A percentile compares a stretch with the other conserved stretches of the same genome.
Evolutionary conservation across 2,797 vertebrate genomes (phyloP).

Genomic region (Alauda arvensis): DNA sequence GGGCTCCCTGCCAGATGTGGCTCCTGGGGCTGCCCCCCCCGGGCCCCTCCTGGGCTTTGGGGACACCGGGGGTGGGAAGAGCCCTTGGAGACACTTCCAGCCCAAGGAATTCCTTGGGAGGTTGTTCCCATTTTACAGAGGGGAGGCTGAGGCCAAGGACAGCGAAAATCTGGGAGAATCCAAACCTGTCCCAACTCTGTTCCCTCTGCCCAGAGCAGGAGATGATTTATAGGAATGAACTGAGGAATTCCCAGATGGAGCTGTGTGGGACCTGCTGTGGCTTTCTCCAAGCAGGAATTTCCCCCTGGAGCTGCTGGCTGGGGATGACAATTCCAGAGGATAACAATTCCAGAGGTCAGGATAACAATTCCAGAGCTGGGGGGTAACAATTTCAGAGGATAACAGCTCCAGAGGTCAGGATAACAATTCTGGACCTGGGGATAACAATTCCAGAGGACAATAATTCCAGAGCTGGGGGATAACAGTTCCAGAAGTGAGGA

Average conservation of each 20-base stretch:
- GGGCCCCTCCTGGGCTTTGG: not conserved
- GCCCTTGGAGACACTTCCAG: not conserved
- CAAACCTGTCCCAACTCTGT: not conserved
- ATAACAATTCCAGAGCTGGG: not conserved
- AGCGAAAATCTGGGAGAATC: accelerated
- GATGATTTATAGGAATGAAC: not conserved
- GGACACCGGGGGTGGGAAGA: not conserved
- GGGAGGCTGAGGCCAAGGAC: not conserved
- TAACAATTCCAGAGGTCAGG: not conserved
- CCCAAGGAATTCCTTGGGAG: not conserved
- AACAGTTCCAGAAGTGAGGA: no score
- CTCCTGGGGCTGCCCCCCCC: not conserved
- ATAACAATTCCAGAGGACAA: not conserved
- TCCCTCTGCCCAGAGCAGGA: not conserved
- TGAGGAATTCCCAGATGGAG: not conserved
- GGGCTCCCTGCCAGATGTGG: not conserved
- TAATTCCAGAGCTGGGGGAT: no score
- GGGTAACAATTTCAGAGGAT: not conserved
- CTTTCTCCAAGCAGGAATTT: not conserved
- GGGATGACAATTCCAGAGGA: no score
- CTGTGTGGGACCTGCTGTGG: not conserved
- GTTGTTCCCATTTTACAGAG: accelerated
- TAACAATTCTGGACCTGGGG: not conserved
- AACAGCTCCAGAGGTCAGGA: not conserved
- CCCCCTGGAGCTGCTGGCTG: not conserved